A percentile compares a stretch with the other conserved stretches of the same genome.
Conservation (phyloP, 2,113 vertebrate genomes). For the Pristiophorus japonicus region DNA sequence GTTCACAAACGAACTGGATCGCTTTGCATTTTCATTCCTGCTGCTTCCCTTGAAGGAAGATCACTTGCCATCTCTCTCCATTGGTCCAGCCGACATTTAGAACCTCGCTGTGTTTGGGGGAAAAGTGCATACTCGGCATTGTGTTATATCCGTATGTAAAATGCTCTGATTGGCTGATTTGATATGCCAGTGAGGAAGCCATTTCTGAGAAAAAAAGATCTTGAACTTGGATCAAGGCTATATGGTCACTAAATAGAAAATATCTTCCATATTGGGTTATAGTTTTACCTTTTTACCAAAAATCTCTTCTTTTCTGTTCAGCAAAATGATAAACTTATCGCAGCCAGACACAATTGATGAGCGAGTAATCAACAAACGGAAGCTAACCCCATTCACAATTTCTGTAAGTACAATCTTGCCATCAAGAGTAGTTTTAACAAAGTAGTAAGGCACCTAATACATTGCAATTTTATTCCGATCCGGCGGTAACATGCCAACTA, state of each 20-base stretch:
- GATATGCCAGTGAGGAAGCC: not conserved
- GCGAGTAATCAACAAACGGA: conserved; percentile 92
- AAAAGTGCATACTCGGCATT: not conserved
- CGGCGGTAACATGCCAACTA: no score
- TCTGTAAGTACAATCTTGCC: conserved; percentile 66
- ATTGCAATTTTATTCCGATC: not conserved
- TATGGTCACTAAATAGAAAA: not conserved
- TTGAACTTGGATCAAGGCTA: not conserved
- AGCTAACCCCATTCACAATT: conserved; percentile 81
- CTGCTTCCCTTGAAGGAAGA: not conserved
- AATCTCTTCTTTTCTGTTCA: conserved; percentile 53
- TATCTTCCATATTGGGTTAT: not conserved
- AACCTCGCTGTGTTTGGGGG: not conserved
- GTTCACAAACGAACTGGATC: not conserved
- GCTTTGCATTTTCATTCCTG: not conserved
- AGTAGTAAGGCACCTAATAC: not conserved
- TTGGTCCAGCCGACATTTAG: not conserved
- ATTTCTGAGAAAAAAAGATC: not conserved
- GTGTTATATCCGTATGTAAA: no score
- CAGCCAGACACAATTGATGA: conserved; percentile 94
- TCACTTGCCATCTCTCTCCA: not conserved
- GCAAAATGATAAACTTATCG: conserved; percentile 97
- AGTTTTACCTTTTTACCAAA: not conserved
- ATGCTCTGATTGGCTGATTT: not conserved
- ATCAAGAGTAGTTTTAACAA: not conserved